Conservation (phyloP, 2,113 vertebrate genomes). For the Himantopus leucocephalus region DNA sequence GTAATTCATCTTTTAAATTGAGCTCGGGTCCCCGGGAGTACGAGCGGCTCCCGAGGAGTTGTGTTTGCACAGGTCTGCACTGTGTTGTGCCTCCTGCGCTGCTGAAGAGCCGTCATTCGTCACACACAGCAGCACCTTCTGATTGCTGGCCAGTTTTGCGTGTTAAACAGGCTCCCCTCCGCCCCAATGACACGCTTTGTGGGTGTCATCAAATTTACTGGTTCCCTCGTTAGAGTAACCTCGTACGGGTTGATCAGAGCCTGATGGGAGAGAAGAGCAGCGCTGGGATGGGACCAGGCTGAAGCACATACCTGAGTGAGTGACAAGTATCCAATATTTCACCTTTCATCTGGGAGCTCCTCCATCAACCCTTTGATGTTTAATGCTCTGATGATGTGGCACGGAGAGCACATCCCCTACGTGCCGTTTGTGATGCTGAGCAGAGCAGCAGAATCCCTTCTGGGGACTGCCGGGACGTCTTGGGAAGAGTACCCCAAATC, state of each 20-base stretch:
- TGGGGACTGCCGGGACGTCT: neutral
- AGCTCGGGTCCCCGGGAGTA: neutral
- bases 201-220: neutral
- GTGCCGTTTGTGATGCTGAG: accelerated
- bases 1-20: neutral
- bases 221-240: neutral
- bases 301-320: neutral
- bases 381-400: neutral
- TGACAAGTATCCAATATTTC: neutral
- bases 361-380: neutral
- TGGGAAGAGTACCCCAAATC: neutral
- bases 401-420: neutral
- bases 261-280: neutral
- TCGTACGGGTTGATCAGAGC: neutral
- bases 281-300: accelerated
- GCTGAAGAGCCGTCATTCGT: neutral
- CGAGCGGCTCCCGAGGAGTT: accelerated
- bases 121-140: neutral
- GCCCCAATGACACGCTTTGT: accelerated
- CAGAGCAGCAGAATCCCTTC: neutral
- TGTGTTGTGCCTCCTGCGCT: accelerated
- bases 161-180: neutral
- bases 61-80: neutral
- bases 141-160: neutral
- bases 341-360: neutral